A percentile compares a stretch with the other conserved stretches of the same genome.
phyloP scores from a whole-genome alignment of 2,797 vertebrate genomes.

The Chrosomus eos region DNA sequence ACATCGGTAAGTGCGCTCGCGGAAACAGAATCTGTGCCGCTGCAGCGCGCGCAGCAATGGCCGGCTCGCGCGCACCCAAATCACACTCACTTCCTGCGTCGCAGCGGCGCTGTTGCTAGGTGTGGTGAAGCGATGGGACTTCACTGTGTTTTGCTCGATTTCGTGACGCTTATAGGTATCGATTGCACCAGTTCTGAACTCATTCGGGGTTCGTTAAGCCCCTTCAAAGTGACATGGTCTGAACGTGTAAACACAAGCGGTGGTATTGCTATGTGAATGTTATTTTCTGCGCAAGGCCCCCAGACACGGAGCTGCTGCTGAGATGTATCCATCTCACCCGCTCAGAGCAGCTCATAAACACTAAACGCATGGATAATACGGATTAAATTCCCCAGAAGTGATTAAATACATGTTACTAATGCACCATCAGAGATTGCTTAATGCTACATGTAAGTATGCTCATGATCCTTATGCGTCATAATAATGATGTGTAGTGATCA shows the following conservation, averaged over 20 bases:
- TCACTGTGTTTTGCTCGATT: constrained; percentile 31
- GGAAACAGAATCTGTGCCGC: constrained; percentile 57
- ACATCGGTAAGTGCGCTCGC: constrained; percentile 87
- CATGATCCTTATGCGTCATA: constrained; percentile 3
- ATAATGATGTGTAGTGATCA: not conserved
- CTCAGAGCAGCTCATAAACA: constrained; percentile 5
- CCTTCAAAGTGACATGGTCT: not conserved
- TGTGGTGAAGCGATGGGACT: constrained; percentile 70
- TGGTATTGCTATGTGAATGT: not conserved
- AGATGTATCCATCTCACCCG: not conserved
- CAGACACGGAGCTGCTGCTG: not conserved
- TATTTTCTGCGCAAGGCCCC: constrained; percentile 29
- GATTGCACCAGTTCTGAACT: too few relatives aligned
- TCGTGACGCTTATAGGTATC: not conserved
- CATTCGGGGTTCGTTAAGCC: not conserved
- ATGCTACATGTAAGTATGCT: not conserved
- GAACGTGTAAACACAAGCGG: constrained; percentile 2
- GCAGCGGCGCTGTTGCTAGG: constrained; percentile 85
- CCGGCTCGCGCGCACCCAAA: constrained; percentile 69
- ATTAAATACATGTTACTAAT: not conserved
- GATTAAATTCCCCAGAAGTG: not conserved
- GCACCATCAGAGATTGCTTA: not conserved
- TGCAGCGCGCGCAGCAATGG: constrained; percentile 66
- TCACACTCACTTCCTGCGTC: constrained; percentile 85
- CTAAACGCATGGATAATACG: not conserved